Evolutionary conservation across 64 coral and sea anemone genomes (phyloP), one percentile per base, ranked within the genome.

Genomic region (Montipora capricornis): DNA sequence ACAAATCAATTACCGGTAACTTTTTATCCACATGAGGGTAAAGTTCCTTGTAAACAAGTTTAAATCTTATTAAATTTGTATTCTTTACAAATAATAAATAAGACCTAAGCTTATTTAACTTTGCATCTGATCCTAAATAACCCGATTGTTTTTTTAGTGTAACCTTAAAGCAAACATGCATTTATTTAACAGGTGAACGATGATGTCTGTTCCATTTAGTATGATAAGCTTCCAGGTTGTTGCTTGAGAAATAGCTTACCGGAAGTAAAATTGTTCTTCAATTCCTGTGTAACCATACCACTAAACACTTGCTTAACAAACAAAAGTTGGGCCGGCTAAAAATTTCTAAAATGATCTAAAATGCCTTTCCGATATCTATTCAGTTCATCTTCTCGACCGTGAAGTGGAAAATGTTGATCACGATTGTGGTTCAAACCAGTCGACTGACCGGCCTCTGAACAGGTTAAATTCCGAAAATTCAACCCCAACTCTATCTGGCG

Each of bases 201-300:
- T 49, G 47, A 71, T 73, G 48, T 71, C 6, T 49, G 44, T 20
- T 29, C 45, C 4, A 68, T 67, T 73, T 47, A 68, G 3, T 12
- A 67, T 7, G 29, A 10, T 75, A 8, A 37, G 53, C 76, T 78
- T 37, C 37, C 37, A 37, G 37, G 37, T 37, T 19, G 44, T 49
- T 49, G 46, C 4, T 14, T 17, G 19, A 86, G 66, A 50, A 71
- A 51, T 20, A 20, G 16, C 7, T 71, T 46, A 86, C 82, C 82
- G 82, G 82, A 86, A 86, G 82, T 86, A 71, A 86, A 71, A 7
- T 71, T 73, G 5, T 86, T 49, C 47, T 15, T 47, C 13, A 49
- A n/a, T 49, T n/a, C 11, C 22, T 4, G 24, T 24, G 26, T 49
- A 10, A 4, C 4, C 5, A 77, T 49, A 19, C 47, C 5, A 20